Evolutionary conservation across 2,113 vertebrate genomes (phyloP), one percentile per base, ranked within the genome.

Genomic region (Microtus pennsylvanicus): DNA sequence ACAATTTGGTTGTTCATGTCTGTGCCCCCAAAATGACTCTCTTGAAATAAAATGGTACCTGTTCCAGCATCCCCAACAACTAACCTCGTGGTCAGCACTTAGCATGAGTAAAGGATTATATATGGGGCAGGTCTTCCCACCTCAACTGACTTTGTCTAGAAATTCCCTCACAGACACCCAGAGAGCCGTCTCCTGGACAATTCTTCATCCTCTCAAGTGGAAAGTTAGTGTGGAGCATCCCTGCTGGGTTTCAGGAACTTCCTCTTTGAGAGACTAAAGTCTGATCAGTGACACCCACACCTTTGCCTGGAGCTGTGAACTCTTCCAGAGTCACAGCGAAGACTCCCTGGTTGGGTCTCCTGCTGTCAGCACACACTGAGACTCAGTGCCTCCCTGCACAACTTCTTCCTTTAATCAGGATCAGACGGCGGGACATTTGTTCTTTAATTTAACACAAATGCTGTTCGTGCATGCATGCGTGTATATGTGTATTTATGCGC

Each of bases 341-440:
- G 89, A n/a, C 16, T 52, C 30, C 55, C 52, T 45, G 7, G n/a
- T 2, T 74, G 28, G 63, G 83, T 63, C 26, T 28, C 45, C 50
- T 42, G 22, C 33, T 91, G 19, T 75, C 21, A 63, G 65, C 52
- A 9, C 10, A 24, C 26, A 6, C 80, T 61, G 35, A 76, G 33
- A 11, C 38, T 28, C 65, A 76, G 0, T 4, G 3, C 52, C 42
- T 87, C 69, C 67, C 58, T 28, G 5, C 0, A 2, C 22, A 30
- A 1, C 33, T 24, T 42, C n/a, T 33, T 14, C 86, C 55, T 35
- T 55, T 24, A 58, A 58, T 81, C 33, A 6, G 75, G 5, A 7
- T 3, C 0, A 42, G n/a, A 30, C 7, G 10, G 5, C 7, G 22
- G 4, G 45, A 19, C 4, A 4, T 75, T 76, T 50, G 9, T 35